Base-by-base conservation (phyloP, 53 echinoderm and acorn worm species). In the Stichopus horrens region DNA sequence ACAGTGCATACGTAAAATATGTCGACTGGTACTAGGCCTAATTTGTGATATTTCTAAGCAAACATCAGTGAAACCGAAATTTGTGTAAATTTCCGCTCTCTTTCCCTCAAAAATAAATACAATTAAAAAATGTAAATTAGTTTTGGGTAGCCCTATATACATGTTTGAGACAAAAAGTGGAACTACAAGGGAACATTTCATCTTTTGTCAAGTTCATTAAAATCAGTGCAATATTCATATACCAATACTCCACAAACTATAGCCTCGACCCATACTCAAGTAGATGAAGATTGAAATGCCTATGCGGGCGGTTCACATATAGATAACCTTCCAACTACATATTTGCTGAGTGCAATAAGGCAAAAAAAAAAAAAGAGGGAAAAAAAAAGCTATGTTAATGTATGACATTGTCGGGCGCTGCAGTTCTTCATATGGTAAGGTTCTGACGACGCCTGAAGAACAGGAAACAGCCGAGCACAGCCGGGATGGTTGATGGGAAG, bases 371-470 rank as follows among this genome's bases (percentile, higher is more conserved):
- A 63, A 68, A 37, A 2, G 37, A 37, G 37, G 37, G 37, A 37
- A 2, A 2, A 2, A 37, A 37, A 37, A 37, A 11, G 19, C 16
- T n/a, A 71, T 71, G 71, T 16, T 18, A 71, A 71, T 71, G 71
- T 71, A 71, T 71, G 71, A 71, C n/a, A 71, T 71, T 13, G 71
- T 71, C 71, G 71, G 71, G 71, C n/a, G 71, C 16, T 18, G 14
- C 37, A 71, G 71, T 71, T 71, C 19, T n/a, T 71, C 71, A 71
- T 71, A 71, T 71, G 71, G 71, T 20, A 71, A 71, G 71, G 71
- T n/a, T 13, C 19, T 71, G 37, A 37, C 37, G 37, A 37, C 18
- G 71, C 71, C 71, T 71, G 18, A 6, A 71, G 71, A 71, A 71
- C 71, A 71, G 71, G 71, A 71, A 71, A 71, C 71, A 37, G 71